Evolutionary conservation across 2,113 vertebrate genomes (phyloP), one percentile per base, ranked within the genome.

Genomic region (Brachyhypopomus occidentalis): DNA sequence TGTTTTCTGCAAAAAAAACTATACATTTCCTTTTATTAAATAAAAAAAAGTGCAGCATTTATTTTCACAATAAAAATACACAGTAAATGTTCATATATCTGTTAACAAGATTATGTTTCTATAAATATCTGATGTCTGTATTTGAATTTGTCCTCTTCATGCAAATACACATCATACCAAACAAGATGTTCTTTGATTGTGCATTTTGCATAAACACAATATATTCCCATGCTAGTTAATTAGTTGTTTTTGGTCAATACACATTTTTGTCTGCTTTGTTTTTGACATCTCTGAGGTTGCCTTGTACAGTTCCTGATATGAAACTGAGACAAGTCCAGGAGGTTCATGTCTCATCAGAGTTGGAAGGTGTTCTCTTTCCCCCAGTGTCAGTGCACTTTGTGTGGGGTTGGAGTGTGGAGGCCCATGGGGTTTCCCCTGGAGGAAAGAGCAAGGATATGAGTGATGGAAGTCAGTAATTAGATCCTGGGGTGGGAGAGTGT

Each of bases 401-500:
- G 75, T 72, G 77, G 19, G 80, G 69, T 55, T 81, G 52, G 62
- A 63, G 41, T 79, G 64, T 52, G 70, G 72, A 76, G 71, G 72
- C 52, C 41, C 55, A 55, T 73, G 72, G 58, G 59, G 84, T 85
- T 88, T 89, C 75, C 84, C 77, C 73, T 78, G 81, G 79, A 88
- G 84, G 86, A 88, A 87, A 87, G 72, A 77, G 67, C 77, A 84
- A 86, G 85, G 87, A 82, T 86, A 63, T 88, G 89, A 87, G 82
- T 87, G 67, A 77, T 89, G 84, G 88, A 83, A 88, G 55, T 23
- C 85, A 86, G 88, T 94, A 93, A 93, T 94, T 92, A 92, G 90
- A 89, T 91, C 90, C 90, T 89, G 84, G 84, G 90, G 92, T 92
- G 87, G 81, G 80, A 78, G 77, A 80, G 87, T 83, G 84, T 71